phyloP scores from a whole-genome alignment of 2,113 vertebrate genomes.

The Cyphomyrus plagiostoma region DNA sequence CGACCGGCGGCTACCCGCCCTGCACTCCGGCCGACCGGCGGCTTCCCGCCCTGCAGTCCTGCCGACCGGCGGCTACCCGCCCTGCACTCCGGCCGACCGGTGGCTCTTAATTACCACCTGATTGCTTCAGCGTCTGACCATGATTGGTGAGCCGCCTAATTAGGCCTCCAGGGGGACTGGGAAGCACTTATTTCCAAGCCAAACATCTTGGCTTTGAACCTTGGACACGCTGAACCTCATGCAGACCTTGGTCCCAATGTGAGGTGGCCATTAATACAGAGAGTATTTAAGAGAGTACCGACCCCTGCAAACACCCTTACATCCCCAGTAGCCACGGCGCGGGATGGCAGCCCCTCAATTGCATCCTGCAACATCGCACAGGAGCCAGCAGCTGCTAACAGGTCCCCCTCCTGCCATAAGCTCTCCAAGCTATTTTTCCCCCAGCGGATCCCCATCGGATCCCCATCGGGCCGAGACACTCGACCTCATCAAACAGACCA shows the following conservation, averaged over 20 bases:
- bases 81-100: slow-evolving; percentile 23
- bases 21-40: no score
- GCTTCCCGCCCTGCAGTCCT: no score
- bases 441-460: not conserved
- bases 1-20: no score
- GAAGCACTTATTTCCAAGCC: slow-evolving; percentile 21
- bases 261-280: not conserved
- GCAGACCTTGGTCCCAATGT: not conserved
- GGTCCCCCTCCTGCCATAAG: not conserved
- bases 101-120: slow-evolving; percentile 21
- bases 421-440: not conserved
- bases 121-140: slow-evolving; percentile 37
- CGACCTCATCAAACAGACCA: not conserved
- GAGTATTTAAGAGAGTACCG: not conserved
- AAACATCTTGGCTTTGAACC: not conserved
- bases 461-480: not conserved
- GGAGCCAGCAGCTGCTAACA: not conserved
- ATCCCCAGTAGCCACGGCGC: not conserved
- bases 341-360: not conserved
- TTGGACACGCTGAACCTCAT: not conserved
- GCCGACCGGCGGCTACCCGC: slow-evolving; percentile 8
- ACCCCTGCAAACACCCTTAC: not conserved
- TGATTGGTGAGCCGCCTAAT: slow-evolving; percentile 42
- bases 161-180: slow-evolving; percentile 23
- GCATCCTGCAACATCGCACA: not conserved